These are phyloP conservation scores for Microplitis deprimator DNA, from an alignment of 2,888 invertebrate genomes.

Conservation along the genomic window DNA sequence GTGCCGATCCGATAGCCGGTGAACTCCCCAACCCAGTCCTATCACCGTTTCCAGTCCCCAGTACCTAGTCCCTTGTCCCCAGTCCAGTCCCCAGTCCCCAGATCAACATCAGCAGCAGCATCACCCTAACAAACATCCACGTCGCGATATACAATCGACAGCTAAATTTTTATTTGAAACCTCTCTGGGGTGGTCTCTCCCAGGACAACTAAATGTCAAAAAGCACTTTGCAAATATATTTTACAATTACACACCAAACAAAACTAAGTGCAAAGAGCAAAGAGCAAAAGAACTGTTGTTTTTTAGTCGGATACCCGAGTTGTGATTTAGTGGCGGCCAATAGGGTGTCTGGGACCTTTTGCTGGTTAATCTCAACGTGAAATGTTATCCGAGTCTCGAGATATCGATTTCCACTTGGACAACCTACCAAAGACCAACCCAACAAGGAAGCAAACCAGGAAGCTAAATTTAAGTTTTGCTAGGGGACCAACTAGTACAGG, in stretches of 20 bases:
- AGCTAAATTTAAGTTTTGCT: background rate
- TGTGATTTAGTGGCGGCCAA: too few species aligned
- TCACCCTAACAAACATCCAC: background rate
- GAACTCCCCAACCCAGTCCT: background rate
- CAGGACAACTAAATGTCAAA: background rate
- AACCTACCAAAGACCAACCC: conserved; percentile 37
- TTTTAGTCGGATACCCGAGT: background rate
- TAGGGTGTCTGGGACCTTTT: conserved; percentile 46
- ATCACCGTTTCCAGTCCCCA: background rate
- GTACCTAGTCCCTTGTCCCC: background rate
- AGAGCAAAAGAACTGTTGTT: conserved; percentile 2
- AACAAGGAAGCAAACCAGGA: conserved; percentile 7
- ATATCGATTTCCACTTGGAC: conserved; percentile 55
- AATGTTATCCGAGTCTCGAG: conserved; percentile 55
- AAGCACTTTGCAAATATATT: background rate
- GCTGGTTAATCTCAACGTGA: conserved; percentile 58
- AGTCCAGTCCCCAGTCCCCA: background rate
- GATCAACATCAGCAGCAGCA: background rate
- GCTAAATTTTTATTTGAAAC: background rate
- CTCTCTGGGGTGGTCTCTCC: background rate
- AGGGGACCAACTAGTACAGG: background rate
- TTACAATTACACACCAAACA: background rate
- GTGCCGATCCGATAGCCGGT: background rate
- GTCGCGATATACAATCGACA: background rate
- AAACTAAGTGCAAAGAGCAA: background rate